phyloP scores from a whole-genome alignment of 2,797 vertebrate species.

The Sebastes cheni region DNA sequence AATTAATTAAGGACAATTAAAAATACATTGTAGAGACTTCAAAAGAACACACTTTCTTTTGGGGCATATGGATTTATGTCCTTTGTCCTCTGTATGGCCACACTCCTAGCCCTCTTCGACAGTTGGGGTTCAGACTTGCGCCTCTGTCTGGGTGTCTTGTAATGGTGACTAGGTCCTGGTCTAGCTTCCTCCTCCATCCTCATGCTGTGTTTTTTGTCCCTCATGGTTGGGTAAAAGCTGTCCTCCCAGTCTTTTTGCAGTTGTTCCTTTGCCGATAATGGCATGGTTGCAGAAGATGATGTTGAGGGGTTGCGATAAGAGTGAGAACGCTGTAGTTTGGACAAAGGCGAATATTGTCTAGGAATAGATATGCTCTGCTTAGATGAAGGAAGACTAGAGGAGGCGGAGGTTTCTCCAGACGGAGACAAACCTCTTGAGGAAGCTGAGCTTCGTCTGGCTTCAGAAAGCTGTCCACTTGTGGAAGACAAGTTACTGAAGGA shows the following conservation, averaged over 20 bases:
- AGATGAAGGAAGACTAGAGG: too few relatives aligned
- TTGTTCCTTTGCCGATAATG: neutral
- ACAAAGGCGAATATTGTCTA: neutral
- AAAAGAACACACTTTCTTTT: constrained; percentile 31
- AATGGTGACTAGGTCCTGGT: neutral
- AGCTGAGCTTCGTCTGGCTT: neutral
- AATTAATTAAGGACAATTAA: neutral
- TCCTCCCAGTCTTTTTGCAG: neutral
- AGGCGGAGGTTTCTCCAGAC: neutral
- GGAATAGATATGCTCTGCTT: neutral
- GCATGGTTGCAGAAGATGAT: neutral
- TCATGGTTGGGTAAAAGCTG: neutral
- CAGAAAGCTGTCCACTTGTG: neutral
- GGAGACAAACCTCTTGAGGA: neutral
- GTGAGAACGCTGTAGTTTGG: neutral
- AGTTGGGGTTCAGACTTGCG: neutral
- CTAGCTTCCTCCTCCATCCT: neutral
- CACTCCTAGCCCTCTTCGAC: constrained; percentile 23
- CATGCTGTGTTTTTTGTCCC: neutral
- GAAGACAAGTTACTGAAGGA: neutral
- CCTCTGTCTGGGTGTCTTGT: neutral
- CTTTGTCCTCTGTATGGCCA: constrained; percentile 11
- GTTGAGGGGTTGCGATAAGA: neutral
- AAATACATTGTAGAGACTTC: neutral
- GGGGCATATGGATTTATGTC: neutral